These are phyloP conservation scores for Colius striatus DNA, from an alignment of 2,113 vertebrate genomes.

Conservation along the genomic window DNA sequence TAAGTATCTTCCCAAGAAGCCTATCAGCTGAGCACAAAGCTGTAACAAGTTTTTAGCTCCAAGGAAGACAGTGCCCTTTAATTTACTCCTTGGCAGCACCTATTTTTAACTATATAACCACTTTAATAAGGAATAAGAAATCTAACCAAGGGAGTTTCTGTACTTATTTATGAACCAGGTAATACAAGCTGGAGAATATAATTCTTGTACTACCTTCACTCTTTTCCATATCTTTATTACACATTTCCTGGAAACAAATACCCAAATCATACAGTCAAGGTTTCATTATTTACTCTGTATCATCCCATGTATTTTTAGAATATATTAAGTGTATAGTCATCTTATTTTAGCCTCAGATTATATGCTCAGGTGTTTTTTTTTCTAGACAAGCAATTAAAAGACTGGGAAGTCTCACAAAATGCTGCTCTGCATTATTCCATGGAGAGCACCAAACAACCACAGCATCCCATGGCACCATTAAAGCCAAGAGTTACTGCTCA, in stretches of 20 bases:
- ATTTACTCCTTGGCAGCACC: background rate
- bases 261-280: slow-evolving; percentile 48
- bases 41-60: background rate
- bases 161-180: background rate
- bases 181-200: background rate
- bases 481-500: slow-evolving; percentile 71
- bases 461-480: slow-evolving; percentile 70
- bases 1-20: background rate
- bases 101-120: background rate
- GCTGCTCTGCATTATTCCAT: slow-evolving; percentile 75
- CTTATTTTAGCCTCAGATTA: slow-evolving; percentile 75
- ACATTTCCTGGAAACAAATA: slow-evolving; percentile 56
- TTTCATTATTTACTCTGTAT: slow-evolving; percentile 70
- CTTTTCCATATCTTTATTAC: slow-evolving; percentile 22
- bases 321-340: slow-evolving; percentile 72
- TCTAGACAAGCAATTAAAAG: slow-evolving; percentile 85
- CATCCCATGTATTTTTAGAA: slow-evolving; percentile 66
- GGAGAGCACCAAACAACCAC: slow-evolving; percentile 80
- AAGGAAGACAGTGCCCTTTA: background rate
- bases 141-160: background rate
- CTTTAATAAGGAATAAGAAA: background rate
- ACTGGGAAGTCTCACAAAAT: slow-evolving; percentile 78
- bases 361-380: slow-evolving; percentile 71
- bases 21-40: background rate
- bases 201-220: slow-evolving; percentile 29